phyloP scores from a whole-genome alignment of 2,113 vertebrate genomes.

The Tichodroma muraria region DNA sequence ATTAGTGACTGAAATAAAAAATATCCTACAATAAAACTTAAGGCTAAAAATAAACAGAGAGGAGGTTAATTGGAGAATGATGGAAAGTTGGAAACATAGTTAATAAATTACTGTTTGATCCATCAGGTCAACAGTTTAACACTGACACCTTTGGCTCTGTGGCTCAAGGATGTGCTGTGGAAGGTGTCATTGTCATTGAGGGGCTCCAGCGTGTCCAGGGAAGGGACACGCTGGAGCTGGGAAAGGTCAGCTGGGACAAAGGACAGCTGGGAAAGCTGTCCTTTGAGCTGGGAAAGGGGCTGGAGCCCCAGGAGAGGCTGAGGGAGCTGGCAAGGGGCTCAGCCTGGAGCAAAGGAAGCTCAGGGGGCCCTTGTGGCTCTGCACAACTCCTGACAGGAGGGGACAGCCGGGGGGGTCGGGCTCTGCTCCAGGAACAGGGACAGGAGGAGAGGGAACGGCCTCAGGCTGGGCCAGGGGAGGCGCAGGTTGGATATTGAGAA shows the following conservation, averaged over 20 bases:
- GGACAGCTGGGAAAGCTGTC: no score
- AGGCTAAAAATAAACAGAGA: neutral
- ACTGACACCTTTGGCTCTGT: neutral
- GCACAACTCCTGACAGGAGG: neutral
- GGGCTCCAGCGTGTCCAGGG: fast-evolving
- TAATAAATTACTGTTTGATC: neutral
- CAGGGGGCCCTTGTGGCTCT: neutral
- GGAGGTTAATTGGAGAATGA: neutral
- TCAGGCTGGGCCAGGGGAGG: neutral
- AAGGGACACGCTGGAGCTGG: fast-evolving
- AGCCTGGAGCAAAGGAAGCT: neutral
- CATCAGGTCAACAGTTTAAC: neutral
- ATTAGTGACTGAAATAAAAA: neutral
- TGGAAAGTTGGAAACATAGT: neutral
- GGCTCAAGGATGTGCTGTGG: neutral
- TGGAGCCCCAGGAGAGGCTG: no score
- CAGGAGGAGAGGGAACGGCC: neutral
- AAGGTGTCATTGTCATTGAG: neutral
- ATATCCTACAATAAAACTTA: neutral
- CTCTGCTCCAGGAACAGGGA: neutral
- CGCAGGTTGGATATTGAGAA: fast-evolving
- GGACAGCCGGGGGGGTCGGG: neutral
- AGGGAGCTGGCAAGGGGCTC: no score
- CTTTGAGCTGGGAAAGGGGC: no score
- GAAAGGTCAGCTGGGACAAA: no score